A percentile compares a stretch with the other conserved stretches of the same genome.
These are phyloP conservation scores for Callipepla californica DNA, from an alignment of 2,113 vertebrate genomes.

Conservation along the genomic window DNA sequence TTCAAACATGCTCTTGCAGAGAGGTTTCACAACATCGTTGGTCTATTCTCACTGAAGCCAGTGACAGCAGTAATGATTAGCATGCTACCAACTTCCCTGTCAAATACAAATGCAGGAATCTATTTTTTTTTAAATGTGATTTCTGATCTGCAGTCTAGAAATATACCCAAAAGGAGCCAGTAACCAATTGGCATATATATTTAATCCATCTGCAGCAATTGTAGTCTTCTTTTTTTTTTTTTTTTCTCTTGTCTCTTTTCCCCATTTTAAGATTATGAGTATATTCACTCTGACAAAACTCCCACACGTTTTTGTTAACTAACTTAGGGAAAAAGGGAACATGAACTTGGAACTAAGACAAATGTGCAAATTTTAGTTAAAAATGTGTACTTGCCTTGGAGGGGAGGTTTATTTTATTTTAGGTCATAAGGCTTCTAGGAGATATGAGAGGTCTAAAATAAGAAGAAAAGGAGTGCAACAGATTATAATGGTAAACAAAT, in stretches of 20 bases:
- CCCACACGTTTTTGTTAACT: slow-evolving; percentile 50
- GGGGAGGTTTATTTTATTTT: slow-evolving; percentile 57
- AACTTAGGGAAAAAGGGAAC: slow-evolving; percentile 46
- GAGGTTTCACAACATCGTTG: neutral
- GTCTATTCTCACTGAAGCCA: neutral
- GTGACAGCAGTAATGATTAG: neutral
- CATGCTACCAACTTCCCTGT: neutral
- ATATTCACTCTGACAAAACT: slow-evolving; percentile 22
- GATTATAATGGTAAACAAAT: slow-evolving; percentile 38
- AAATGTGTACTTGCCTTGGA: slow-evolving; percentile 58
- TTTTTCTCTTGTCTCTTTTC: neutral
- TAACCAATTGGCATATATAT: neutral
- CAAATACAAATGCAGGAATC: neutral
- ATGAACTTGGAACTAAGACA: slow-evolving; percentile 67
- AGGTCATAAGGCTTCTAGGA: slow-evolving; percentile 41
- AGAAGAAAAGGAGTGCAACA: slow-evolving; percentile 14
- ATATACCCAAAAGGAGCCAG: neutral
- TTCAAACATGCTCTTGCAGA: neutral
- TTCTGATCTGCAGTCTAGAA: neutral
- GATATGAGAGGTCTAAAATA: slow-evolving; percentile 55
- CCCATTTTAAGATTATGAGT: neutral
- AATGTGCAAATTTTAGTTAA: slow-evolving; percentile 60
- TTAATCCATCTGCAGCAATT: slow-evolving; percentile 16
- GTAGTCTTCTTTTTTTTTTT: neutral
- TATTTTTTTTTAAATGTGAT: neutral